Evolutionary conservation across 2,888 invertebrate species (phyloP).

Genomic region (Drosophila mulleri): DNA sequence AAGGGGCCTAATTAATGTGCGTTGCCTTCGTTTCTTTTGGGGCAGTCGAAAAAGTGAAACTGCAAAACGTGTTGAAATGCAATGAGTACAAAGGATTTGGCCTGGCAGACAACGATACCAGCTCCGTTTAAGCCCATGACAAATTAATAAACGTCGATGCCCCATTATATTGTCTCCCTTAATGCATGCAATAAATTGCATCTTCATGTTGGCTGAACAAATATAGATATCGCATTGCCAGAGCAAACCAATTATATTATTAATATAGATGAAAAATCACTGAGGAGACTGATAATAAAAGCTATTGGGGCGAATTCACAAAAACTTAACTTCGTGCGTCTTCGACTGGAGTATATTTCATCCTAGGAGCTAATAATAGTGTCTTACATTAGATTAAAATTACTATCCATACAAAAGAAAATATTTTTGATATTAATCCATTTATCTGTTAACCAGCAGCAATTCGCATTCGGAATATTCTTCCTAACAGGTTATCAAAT

Average conservation of each 20-base stretch:
- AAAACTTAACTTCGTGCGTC: neutral
- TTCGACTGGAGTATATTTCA: neutral
- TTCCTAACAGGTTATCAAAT: neutral
- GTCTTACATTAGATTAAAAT: neutral
- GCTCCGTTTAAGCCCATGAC: conserved; percentile 33
- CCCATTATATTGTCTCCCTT: conserved; percentile 78
- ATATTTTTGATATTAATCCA: neutral
- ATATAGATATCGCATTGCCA: conserved; percentile 66
- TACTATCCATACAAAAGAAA: neutral
- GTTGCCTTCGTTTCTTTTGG: conserved; percentile 31
- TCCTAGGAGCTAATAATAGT: too few species aligned
- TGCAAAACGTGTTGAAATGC: conserved; percentile 75
- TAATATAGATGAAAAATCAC: conserved; percentile 33
- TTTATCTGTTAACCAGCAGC: neutral
- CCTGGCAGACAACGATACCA: conserved; percentile 13
- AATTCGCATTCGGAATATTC: neutral
- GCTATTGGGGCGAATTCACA: neutral
- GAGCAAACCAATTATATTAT: conserved; percentile 61
- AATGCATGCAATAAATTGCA: conserved; percentile 73
- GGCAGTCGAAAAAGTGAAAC: conserved; percentile 28
- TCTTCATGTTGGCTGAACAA: conserved; percentile 30
- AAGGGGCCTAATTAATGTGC: conserved; percentile 77
- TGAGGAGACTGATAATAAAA: neutral
- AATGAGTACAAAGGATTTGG: conserved; percentile 33
- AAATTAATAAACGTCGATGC: conserved; percentile 80